Conservation (phyloP, 2,888 invertebrate genomes). For the Zootermopsis nevadensis region DNA sequence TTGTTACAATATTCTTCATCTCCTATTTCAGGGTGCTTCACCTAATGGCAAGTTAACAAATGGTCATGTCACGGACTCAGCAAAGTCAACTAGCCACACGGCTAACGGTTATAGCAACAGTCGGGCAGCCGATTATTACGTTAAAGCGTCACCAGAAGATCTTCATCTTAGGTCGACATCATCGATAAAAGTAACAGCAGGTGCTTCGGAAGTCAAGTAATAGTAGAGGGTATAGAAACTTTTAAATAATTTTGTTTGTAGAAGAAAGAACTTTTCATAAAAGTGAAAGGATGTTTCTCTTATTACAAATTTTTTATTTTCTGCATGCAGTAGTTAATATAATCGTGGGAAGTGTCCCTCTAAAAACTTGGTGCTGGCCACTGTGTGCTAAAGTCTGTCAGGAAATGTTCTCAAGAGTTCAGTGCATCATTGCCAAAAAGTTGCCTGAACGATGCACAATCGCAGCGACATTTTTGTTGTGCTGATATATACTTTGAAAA, state of each 20-base stretch:
- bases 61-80: not conserved
- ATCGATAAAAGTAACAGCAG: conserved; percentile 12
- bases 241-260: not conserved
- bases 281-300: conserved; percentile 7
- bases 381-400: not conserved
- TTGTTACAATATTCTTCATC: not conserved
- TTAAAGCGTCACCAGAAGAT: conserved; percentile 59
- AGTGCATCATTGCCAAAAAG: not conserved
- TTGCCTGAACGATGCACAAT: no score
- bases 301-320: conserved; percentile 21
- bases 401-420: not conserved
- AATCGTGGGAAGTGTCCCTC: not conserved
- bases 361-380: conserved; percentile 32
- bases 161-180: conserved; percentile 48
- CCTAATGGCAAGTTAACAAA: not conserved
- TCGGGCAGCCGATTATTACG: conserved; percentile 66
- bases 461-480: no score
- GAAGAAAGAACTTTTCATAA: not conserved
- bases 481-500: no score
- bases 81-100: conserved; percentile 49
- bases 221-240: not conserved
- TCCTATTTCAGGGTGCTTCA: not conserved
- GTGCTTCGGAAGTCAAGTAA: conserved; percentile 22
- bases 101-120: conserved; percentile 56
- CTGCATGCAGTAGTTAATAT: not conserved